Base-by-base conservation (phyloP, 1,140 invertebrate genomes). In the Grapholita molesta region DNA sequence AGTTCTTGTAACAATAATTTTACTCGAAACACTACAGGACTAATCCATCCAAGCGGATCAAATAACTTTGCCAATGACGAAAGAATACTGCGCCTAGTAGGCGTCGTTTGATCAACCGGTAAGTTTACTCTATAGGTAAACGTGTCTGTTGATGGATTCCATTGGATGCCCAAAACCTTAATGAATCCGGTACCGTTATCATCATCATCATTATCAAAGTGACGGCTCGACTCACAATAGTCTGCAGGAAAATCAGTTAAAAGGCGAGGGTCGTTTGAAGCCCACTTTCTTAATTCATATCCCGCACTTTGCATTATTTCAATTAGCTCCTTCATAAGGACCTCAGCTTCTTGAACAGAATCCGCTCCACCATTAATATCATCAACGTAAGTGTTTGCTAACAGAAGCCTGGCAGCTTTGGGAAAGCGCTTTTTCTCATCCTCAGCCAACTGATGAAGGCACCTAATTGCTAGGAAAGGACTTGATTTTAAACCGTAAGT, bases 401-500 rank as follows among this genome's bases (percentile, higher is more conserved):
- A 24, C 2, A 76, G n/a, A 5, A 68, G 21, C 15, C 32, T 21
- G 1, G 73, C 42, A 8, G 67, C 61, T 12, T 25, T 12, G 15
- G 66, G 66, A 42, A 42, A 64, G 9, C 15, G n/a, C 12, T 11
- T 38, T 12, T 53, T n/a, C 61, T 57, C 67, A 9, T 70, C 25
- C 7, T 67, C 42, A 9, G 82, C 82, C 9, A 89, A 55, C 64
- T 85, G 57, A 6, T 76, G 70, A 6, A 92, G 66, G 33, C 70
- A 75, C 28, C 84, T 61, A 11, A 77, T 86, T 2, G 88, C 79
- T 38, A 85, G 65, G 74, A 72, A 91, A 1, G 86, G 76, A 7
- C 86, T 84, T 7, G 73, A 75, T 6, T 75, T 66, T 32, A 82
- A 81, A 1, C 88, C 90, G 71, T 87, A 92, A 0, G 90, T 90